A percentile compares a stretch with the other conserved stretches of the same genome.
Conservation (phyloP, 2,797 vertebrate genomes). For the Etheostoma perlongum region DNA sequence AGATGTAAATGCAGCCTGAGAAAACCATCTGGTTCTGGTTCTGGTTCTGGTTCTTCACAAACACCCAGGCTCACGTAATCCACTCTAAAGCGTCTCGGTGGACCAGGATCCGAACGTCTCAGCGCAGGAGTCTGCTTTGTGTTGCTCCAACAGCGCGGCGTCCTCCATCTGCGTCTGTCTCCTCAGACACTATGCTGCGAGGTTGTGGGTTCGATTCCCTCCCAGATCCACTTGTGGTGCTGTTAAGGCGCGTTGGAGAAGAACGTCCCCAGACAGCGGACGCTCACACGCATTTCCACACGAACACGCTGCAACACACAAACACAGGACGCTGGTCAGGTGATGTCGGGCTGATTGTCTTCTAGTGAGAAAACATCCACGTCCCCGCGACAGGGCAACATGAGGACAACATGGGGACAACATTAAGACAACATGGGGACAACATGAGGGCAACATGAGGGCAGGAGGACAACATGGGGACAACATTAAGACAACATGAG, state of each 20-base stretch:
- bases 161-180: neutral
- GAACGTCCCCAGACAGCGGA: constrained; percentile 2
- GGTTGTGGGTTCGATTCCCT: constrained; percentile 30
- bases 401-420: too few relatives aligned
- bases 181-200: neutral
- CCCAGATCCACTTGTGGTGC: constrained; percentile 59
- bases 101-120: neutral
- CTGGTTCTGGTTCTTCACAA: too few relatives aligned
- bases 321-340: neutral
- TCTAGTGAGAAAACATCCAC: too few relatives aligned
- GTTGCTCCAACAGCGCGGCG: too few relatives aligned
- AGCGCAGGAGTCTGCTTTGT: neutral
- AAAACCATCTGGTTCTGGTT: too few relatives aligned
- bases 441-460: too few relatives aligned
- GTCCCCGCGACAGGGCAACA: too few relatives aligned
- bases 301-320: constrained; percentile 85
- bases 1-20: too few relatives aligned
- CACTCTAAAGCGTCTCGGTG: neutral
- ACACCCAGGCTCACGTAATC: neutral
- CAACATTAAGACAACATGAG: too few relatives aligned
- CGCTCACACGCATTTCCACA: constrained; percentile 89
- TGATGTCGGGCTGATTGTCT: too few relatives aligned
- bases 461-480: too few relatives aligned
- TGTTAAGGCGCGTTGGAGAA: constrained; percentile 52
- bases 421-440: too few relatives aligned